Percentiles rank a stretch among this genome's conserved stretches.
Evolutionary conservation across 2,888 invertebrate genomes (phyloP).

Genomic region (Agonopterix alstromeriana): DNA sequence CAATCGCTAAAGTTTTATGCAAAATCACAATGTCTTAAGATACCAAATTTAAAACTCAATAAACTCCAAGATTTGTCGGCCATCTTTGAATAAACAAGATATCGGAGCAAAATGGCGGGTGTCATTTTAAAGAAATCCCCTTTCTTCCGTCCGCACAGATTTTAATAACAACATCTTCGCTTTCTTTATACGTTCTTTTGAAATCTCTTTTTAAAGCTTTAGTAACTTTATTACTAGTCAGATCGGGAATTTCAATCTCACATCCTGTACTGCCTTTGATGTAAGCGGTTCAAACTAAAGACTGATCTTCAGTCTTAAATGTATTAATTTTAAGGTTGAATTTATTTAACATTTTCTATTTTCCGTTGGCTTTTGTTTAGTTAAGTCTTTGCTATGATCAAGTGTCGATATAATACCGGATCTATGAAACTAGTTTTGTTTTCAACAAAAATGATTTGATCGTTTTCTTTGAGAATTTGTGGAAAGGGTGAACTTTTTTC

Average conservation of each 20-base stretch:
- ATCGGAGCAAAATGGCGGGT: conserved; percentile 36
- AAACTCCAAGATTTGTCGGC: conserved; percentile 52
- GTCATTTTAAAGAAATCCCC: conserved; percentile 34
- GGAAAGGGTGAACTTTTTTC: not conserved
- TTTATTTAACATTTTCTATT: not conserved
- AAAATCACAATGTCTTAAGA: conserved; percentile 20
- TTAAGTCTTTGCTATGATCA: not conserved
- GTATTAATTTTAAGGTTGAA: not conserved
- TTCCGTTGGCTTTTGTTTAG: not conserved
- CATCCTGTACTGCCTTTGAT: conserved; percentile 71
- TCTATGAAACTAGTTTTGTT: too few species aligned
- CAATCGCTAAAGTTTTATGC: conserved; percentile 25
- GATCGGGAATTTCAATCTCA: conserved; percentile 73
- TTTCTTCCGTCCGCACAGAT: conserved; percentile 54
- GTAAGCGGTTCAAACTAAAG: conserved; percentile 30
- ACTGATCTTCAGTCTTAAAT: conserved; percentile 25
- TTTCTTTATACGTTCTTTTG: conserved; percentile 68
- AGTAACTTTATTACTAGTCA: conserved; percentile 72
- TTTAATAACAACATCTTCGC: conserved; percentile 61
- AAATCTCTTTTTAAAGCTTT: conserved; percentile 55
- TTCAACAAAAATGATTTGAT: too few species aligned
- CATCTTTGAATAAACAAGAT: conserved; percentile 36
- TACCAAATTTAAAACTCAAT: conserved; percentile 52
- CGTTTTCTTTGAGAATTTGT: too few species aligned
- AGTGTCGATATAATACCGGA: too few species aligned